Evolutionary conservation across 2,113 vertebrate genomes (phyloP), one percentile per base, ranked within the genome.

Genomic region (Anguilla rostrata): DNA sequence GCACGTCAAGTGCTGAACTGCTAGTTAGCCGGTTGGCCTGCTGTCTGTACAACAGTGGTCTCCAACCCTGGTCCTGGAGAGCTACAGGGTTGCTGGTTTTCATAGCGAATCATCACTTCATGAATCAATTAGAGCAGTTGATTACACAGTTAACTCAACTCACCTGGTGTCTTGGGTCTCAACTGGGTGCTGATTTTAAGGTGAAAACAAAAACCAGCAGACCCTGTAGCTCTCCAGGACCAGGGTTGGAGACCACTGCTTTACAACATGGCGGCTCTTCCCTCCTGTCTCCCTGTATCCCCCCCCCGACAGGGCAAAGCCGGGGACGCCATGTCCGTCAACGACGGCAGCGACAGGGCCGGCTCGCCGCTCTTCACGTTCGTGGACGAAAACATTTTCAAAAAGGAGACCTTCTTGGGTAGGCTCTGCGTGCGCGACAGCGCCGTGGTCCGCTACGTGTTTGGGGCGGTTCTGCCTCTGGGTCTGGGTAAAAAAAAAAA

Each of bases 401-500:
- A 96, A 91, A 96, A 96, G 89, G 95, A 96, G 88, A 96, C 95
- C 0, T 96, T 96, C 90, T 90, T 92, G 87, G 94, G 96, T 96
- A 87, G 89, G 92, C 66, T 34, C 15, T 34, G 26, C 3, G 43
- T 4, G 20, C 34, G 56, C 41, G 3, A 75, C 22, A n/a, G 14
- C 57, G 22, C 20, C 16, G 15, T 40, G 3, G 7, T 39, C 29
- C 5, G 78, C 78, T 11, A 49, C 39, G 43, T 16, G 5, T 18
- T 41, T 34, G 34, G 34, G 46, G 29, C 0, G 15, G 41, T 39
- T 15, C 22, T 34, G 34, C 34, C 34, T 34, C 34, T 34, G 34
- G 34, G 34, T 34, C 34, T n/a, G n/a, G n/a, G 34, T 34, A 34
- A 34, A 34, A 34, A 34, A 34, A 34, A 29, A 34, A 46, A 82